These are phyloP conservation scores for Megalops atlanticus DNA, from an alignment of 2,113 vertebrate species.

Conservation along the genomic window DNA sequence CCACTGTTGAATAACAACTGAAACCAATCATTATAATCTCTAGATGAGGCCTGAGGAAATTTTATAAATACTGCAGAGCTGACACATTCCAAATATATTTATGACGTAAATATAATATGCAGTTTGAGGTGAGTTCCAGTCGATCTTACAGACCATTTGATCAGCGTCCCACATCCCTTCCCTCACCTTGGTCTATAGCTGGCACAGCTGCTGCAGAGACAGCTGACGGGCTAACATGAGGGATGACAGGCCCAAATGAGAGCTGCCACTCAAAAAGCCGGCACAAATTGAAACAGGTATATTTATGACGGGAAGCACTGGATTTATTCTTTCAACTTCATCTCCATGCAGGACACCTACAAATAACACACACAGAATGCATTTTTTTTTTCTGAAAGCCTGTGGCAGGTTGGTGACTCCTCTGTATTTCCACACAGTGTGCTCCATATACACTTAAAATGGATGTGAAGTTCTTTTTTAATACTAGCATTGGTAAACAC, in stretches of 20 bases:
- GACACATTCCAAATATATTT: too few species aligned
- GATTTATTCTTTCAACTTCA: conserved; percentile 2
- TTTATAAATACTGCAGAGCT: too few species aligned
- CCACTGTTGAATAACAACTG: too few species aligned
- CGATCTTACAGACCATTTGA: too few species aligned
- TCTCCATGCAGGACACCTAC: background rate
- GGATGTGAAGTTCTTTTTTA: too few species aligned
- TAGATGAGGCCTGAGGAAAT: too few species aligned
- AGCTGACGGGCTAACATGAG: background rate
- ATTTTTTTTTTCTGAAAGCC: too few species aligned
- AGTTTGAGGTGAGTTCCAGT: too few species aligned
- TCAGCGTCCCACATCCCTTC: too few species aligned
- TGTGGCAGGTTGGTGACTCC: background rate
- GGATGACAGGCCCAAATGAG: background rate
- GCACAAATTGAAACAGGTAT: background rate
- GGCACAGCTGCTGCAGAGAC: background rate
- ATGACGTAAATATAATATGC: too few species aligned
- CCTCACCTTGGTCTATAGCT: background rate
- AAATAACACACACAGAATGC: background rate
- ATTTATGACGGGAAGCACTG: background rate
- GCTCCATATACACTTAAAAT: background rate
- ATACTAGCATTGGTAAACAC: too few species aligned
- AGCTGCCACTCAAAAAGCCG: background rate
- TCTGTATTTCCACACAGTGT: background rate
- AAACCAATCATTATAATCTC: too few species aligned